Base-by-base conservation (phyloP, 2,797 vertebrate species). In the Sibirionetta formosa region DNA sequence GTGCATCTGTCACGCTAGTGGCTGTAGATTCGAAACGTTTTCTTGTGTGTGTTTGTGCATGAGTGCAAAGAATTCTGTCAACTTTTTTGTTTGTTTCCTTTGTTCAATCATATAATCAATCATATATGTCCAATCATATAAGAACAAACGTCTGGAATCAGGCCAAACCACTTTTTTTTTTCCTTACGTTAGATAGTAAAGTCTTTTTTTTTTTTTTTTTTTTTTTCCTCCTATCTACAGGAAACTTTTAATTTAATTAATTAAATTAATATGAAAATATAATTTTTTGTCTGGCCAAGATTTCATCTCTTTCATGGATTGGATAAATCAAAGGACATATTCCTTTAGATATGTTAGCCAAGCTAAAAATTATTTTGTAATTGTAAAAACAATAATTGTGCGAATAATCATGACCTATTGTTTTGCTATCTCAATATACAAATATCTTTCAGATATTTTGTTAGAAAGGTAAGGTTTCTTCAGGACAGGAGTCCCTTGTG, bases 1-100 rank as follows among this genome's bases (percentile, higher is more conserved):
- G 84, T 93, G 82, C 95, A 95, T 91, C 94, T 97, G 94, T 94
- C 85, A 77, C 73, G 68, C 38, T 81, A 48, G 64, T 50, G 80
- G 86, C 84, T 70, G 46, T 24, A 86, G 48, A 75, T 53, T 73
- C 42, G 38, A 81, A 78, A 85, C 18, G 61, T 83, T 86, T 86
- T 92, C 77, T 84, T 56, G 22, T 44, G 63, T 36, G 16, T 53
- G 48, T 85, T 82, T 90, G 26, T 36, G 69, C 70, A 58, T 0
- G 2, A 88, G 31, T 12, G 17, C 12, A 94, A 90, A 94, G 66
- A 71, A 66, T 11, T 46, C 11, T 31, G 22, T 53, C 22, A 79
- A n/a, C 17, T 17, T 29, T 61, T 19, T 54, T 73, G 29, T 93
- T 76, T 91, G 13, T 23, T 75, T 27, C 8, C 51, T 91, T 94